These are phyloP conservation scores for Cladopsammia gracilis DNA, from an alignment of 64 coral and sea anemone genomes.

Conservation along the genomic window DNA sequence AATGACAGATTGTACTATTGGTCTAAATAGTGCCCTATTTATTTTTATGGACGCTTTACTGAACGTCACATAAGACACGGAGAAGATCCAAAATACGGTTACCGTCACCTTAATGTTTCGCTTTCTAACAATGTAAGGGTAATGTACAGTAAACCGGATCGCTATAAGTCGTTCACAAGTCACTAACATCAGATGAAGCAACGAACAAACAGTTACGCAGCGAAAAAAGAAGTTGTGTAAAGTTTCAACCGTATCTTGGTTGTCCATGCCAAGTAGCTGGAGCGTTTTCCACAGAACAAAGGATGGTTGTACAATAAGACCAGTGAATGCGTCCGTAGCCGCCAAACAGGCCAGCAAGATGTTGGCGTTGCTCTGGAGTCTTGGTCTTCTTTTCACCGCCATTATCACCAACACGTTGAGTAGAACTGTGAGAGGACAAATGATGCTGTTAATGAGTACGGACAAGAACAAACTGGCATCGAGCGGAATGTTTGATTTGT, in stretches of 20 bases:
- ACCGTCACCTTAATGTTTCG: background rate
- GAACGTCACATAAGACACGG: background rate
- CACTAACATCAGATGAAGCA: conserved; percentile 3
- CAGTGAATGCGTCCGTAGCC: too few relatives aligned
- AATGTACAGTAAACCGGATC: background rate
- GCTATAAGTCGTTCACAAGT: conserved; percentile 2
- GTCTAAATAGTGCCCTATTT: too few relatives aligned
- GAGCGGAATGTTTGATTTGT: too few relatives aligned
- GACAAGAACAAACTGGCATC: too few relatives aligned
- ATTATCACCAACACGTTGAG: too few relatives aligned
- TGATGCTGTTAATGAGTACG: too few relatives aligned
- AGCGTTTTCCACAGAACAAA: background rate
- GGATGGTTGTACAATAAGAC: too few relatives aligned
- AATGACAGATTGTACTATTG: background rate
- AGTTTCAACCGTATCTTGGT: background rate
- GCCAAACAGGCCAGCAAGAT: too few relatives aligned
- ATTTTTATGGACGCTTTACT: too few relatives aligned
- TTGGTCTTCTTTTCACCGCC: too few relatives aligned
- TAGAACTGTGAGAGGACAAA: too few relatives aligned
- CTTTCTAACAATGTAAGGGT: background rate
- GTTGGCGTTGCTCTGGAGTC: too few relatives aligned
- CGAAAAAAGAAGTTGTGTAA: background rate
- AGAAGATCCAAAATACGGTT: background rate
- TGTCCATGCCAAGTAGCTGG: background rate
- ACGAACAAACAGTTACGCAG: background rate